Percentiles rank a stretch among this genome's conserved stretches.
These are phyloP conservation scores for Sylvietta virens DNA, from an alignment of 2,113 vertebrate species.

Conservation along the genomic window DNA sequence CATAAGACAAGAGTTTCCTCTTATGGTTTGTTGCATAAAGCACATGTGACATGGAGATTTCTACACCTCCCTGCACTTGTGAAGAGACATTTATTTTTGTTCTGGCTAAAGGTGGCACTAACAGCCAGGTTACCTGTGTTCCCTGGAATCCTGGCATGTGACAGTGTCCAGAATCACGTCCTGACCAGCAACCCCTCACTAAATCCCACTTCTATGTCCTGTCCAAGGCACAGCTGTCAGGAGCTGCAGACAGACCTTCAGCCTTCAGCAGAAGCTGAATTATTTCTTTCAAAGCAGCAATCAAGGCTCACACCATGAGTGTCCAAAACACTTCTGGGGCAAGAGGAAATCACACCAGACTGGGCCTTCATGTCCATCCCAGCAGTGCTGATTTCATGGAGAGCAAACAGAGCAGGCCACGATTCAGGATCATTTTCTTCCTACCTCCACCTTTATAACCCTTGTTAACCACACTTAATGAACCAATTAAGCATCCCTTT, in stretches of 20 bases:
- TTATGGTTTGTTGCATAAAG: background rate
- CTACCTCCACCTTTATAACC: background rate
- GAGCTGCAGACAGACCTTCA: background rate
- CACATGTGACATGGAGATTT: accelerated
- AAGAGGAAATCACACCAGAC: background rate
- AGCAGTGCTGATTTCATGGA: background rate
- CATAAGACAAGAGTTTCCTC: background rate
- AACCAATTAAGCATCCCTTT: background rate
- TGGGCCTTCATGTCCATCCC: background rate
- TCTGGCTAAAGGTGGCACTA: background rate
- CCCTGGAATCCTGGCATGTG: background rate
- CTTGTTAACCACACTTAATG: background rate
- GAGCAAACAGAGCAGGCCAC: background rate
- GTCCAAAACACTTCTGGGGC: background rate
- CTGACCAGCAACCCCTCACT: background rate
- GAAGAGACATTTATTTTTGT: background rate
- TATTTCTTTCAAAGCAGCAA: background rate
- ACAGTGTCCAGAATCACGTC: background rate
- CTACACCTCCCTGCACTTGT: background rate
- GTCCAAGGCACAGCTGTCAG: background rate
- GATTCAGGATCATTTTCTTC: background rate
- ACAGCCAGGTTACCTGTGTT: accelerated
- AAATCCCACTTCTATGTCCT: background rate
- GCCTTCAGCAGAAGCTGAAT: background rate
- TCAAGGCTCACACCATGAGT: background rate